Base-by-base conservation (phyloP, 2,113 vertebrate species). In the Nothobranchius kuhntae region DNA sequence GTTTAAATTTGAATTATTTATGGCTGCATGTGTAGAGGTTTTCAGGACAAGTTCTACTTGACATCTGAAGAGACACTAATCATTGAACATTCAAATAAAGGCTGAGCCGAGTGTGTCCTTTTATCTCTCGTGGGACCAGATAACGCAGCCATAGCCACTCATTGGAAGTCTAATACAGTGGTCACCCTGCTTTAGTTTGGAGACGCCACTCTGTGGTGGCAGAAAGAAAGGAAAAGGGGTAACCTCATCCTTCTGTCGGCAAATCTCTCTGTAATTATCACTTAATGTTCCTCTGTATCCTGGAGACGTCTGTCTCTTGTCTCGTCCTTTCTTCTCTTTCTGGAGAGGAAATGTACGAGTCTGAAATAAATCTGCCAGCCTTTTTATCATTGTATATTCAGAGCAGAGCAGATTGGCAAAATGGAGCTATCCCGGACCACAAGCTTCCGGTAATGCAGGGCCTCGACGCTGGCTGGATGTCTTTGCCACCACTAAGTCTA, bases 191-290 rank as follows among this genome's bases (percentile, higher is more conserved):
- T 86, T 74, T 71, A 86, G 74, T 82, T 81, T 75, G 59, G 83
- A 90, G 90, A 91, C 87, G 58, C 69, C 78, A 58, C 81, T 90
- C 80, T 90, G 89, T 85, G 89, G 91, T 87, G 62, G 58, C 70
- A 64, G 73, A 77, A 68, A 65, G 70, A 73, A 63, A 88, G 75
- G 70, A 88, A 81, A 65, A 77, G 82, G 71, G 55, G 72, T 71
- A 79, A 85, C 78, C 69, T 83, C 66, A 46, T 78, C 69, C 80
- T 58, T 73, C 66, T 84, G 48, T 62, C 71, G 73, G 68, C 84
- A 71, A 75, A 50, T 68, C 77, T 77, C 87, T 84, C 92, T 92
- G 88, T 93, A 93, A 93, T 94, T 92, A 92, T 87, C 88, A 87
- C 86, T 91, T 90, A 88, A 93, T 91, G 85, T 89, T 54, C 73